These are phyloP conservation scores for Sisyra nigra DNA, from an alignment of 2,888 invertebrate genomes.

Conservation along the genomic window DNA sequence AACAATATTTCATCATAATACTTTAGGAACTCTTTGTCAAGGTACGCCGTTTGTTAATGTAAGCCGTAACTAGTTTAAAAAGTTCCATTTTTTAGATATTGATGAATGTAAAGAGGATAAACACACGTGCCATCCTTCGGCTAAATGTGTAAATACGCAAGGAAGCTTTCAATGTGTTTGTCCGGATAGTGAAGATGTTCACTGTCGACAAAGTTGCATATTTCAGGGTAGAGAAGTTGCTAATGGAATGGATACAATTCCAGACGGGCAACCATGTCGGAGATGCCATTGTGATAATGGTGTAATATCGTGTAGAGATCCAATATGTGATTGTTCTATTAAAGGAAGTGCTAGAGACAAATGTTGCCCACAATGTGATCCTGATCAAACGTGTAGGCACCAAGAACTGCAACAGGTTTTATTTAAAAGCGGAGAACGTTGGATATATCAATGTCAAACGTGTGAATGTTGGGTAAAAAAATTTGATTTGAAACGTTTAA, in stretches of 20 bases:
- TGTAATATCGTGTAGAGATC: conserved; percentile 50
- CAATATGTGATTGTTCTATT: conserved; percentile 48
- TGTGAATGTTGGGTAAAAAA: conserved; percentile 71
- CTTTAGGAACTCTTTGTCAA: conserved; percentile 42
- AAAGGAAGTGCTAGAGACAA: conserved; percentile 33
- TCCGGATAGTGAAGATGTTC: conserved; percentile 23
- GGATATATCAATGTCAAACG: conserved; percentile 84
- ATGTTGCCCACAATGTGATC: conserved; percentile 73
- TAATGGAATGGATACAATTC: conserved; percentile 36
- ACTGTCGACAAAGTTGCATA: conserved; percentile 58
- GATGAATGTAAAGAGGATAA: conserved; percentile 64
- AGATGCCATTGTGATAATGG: conserved; percentile 37
- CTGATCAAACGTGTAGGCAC: conserved; percentile 56
- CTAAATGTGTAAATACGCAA: conserved; percentile 62
- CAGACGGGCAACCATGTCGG: conserved; percentile 29
- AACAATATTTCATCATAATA: conserved; percentile 36
- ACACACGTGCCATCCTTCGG: conserved; percentile 65
- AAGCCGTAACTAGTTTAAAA: neutral
- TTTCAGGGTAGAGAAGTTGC: conserved; percentile 47
- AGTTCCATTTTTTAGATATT: conserved; percentile 41
- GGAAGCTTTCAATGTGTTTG: conserved; percentile 70
- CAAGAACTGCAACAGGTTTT: conserved; percentile 61
- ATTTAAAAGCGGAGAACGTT: conserved; percentile 67
- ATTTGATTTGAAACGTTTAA: conserved; percentile 1
- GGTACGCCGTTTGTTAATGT: conserved; percentile 28